These are phyloP conservation scores for Grantiella picta DNA, from an alignment of 2,113 vertebrate species.

Conservation along the genomic window DNA sequence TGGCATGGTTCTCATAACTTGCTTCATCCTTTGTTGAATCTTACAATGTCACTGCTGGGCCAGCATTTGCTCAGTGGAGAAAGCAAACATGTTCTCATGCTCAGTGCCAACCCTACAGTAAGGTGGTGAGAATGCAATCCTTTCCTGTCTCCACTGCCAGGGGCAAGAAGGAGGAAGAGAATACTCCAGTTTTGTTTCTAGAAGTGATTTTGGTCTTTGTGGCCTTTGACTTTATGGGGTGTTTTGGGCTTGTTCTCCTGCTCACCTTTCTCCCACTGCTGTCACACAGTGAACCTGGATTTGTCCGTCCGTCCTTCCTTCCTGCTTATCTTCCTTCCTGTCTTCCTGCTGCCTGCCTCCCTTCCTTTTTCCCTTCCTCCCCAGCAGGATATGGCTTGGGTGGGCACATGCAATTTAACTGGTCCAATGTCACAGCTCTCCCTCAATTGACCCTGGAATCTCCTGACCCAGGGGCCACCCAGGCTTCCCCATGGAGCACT, in stretches of 20 bases:
- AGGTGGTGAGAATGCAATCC: neutral
- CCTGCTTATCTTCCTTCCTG: neutral
- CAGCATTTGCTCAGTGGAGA: neutral
- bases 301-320: neutral
- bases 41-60: neutral
- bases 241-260: neutral
- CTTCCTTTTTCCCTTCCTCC: neutral
- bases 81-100: neutral
- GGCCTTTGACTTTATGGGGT: neutral
- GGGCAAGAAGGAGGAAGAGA: neutral
- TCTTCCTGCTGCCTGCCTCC: accelerated
- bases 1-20: neutral
- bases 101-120: neutral
- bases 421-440: neutral
- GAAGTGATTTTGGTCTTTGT: neutral
- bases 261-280: neutral
- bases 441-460: neutral
- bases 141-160: neutral
- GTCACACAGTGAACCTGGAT: neutral
- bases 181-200: neutral
- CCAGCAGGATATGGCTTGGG: neutral
- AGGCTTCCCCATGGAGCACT: accelerated
- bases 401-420: accelerated
- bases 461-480: neutral
- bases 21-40: neutral